These are phyloP conservation scores for Condylura cristata DNA, from an alignment of 2,113 vertebrate genomes.

Conservation along the genomic window DNA sequence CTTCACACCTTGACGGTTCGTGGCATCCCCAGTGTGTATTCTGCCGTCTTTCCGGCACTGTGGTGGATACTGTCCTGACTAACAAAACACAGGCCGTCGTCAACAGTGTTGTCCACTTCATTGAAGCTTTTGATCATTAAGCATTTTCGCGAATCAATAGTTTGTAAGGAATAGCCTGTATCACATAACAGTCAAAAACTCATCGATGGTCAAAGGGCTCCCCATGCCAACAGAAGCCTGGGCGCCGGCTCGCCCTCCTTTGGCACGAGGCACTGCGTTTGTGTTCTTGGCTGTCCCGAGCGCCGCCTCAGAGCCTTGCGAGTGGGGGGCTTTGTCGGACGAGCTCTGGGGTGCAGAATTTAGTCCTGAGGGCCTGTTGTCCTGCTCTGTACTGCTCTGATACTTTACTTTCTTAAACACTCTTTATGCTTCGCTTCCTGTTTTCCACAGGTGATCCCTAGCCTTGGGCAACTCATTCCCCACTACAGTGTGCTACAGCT, in stretches of 20 bases:
- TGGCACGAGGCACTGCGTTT: background rate
- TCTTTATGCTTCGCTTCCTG: background rate
- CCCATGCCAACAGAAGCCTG: background rate
- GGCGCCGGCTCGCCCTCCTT: background rate
- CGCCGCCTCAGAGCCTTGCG: background rate
- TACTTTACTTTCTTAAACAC: background rate
- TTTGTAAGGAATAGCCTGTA: background rate
- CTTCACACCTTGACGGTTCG: background rate
- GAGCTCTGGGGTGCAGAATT: background rate
- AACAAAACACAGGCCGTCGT: background rate
- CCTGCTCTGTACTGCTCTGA: background rate
- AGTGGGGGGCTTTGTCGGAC: background rate
- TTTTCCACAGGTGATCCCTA: background rate
- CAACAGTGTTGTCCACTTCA: constrained; percentile 4
- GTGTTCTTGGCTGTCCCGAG: background rate
- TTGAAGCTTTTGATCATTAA: background rate
- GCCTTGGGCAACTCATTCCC: background rate
- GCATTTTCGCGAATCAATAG: background rate
- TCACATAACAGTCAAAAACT: background rate
- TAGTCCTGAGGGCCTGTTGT: background rate
- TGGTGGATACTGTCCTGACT: background rate
- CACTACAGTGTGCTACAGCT: background rate
- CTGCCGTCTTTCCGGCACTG: background rate
- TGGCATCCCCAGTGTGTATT: background rate
- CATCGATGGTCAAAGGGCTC: background rate